Base-by-base conservation (phyloP, 1,140 invertebrate species). In the Neomicropteryx cornuta region DNA sequence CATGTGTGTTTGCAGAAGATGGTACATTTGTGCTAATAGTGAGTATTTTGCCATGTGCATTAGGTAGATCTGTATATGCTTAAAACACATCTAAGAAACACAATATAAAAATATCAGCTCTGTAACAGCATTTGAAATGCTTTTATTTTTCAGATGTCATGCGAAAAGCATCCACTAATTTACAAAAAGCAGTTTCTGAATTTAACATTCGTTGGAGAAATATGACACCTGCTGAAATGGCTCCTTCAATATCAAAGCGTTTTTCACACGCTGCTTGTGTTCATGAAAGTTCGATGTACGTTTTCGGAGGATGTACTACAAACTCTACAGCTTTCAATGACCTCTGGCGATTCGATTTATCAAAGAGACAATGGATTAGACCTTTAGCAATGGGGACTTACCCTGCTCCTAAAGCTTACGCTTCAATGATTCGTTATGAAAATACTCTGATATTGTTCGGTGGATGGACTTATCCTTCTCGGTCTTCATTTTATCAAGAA, bases 281-380 rank as follows among this genome's bases (percentile, higher is more conserved):
- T 38, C 74, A 80, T 57, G 75, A 77, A 33, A 85, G 86, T 62
- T 82, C 75, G 2, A 87, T 97, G 87, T 97, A 89, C 60, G 77
- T 97, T 20, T 97, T 97, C 76, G 93, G 93, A 32, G 94, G 94
- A 1, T 95, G 89, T 48, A 94, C 91, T n/a, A 83, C 85, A 20
- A 83, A 87, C 23, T 83, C 82, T 49, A 97, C 94, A 14, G 91
- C 93, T 6, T 97, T 97, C 52, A 97, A 98, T 72, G 94, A 98
- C 69, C 70, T 98, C 5, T 97, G 94, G 94, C 74, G 76, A 46
- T 79, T 97, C 58, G 87, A 97, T 71, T 71, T 97, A 29, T 81
- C 83, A 5, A 81, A 75, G 30, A 71, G 88, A 53, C 71, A 78
- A 47, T 96, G 92, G 92, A 68, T 79, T 4, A 70, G 87, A 49